phyloP scores from a whole-genome alignment of 2,113 vertebrate species.

The Gila orcuttii region DNA sequence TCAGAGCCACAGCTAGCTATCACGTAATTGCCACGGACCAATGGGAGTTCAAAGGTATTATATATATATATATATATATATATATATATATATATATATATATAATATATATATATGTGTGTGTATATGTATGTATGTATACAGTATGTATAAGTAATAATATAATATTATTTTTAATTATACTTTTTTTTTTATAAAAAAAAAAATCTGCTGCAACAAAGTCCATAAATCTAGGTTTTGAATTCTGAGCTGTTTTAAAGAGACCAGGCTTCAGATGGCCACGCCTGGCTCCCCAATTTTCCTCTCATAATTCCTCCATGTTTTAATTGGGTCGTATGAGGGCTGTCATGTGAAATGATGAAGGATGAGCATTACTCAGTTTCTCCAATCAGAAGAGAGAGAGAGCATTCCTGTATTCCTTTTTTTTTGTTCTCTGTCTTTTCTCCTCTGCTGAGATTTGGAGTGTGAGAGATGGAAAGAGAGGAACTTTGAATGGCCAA shows the following conservation, averaged over 20 bases:
- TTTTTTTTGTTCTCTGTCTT: slow-evolving; percentile 37
- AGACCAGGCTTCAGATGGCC: slow-evolving; percentile 4
- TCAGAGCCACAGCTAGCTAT: no score
- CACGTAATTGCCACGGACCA: no score
- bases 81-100: no score
- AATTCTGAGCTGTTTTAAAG: slow-evolving; percentile 1
- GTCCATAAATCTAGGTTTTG: background rate
- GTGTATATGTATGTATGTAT: no score
- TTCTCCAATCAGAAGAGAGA: slow-evolving; percentile 27
- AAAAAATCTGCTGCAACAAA: no score
- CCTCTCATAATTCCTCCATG: slow-evolving; percentile 46
- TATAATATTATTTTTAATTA: background rate
- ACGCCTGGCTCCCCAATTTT: slow-evolving; percentile 48
- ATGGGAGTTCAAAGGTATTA: no score
- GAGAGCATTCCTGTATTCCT: background rate
- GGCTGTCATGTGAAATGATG: slow-evolving; percentile 47
- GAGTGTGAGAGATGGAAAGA: slow-evolving; percentile 14
- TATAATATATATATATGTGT: no score
- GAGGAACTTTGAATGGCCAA: slow-evolving; percentile 46
- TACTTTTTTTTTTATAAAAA: no score
- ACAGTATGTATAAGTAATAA: background rate
- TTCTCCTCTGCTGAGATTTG: background rate
- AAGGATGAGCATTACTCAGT: slow-evolving; percentile 22
- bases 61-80: no score
- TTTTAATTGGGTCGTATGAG: slow-evolving; percentile 48